phyloP scores from a whole-genome alignment of 30 jellyfish, hydroid and myxozoan species.

The Nemopilema nomurai region DNA sequence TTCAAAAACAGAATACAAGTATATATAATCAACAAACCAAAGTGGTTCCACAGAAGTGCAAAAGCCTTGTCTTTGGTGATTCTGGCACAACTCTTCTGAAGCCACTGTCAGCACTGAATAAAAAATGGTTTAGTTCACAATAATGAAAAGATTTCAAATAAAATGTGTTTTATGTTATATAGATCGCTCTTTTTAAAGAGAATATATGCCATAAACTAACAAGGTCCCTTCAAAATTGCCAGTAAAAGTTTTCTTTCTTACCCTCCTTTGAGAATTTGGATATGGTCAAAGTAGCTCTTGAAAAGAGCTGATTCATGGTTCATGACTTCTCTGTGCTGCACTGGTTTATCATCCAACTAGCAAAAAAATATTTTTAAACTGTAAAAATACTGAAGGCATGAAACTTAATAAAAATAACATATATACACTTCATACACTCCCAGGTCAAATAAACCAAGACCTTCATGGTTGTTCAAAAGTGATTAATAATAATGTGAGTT shows the following conservation, averaged over 20 bases:
- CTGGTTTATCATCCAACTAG: slow-evolving; percentile 95
- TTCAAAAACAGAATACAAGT: background rate
- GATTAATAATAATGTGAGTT: no score
- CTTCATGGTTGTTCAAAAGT: no score
- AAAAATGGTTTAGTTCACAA: no score
- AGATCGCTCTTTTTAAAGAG: no score
- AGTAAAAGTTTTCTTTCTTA: background rate
- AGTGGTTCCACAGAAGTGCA: slow-evolving; percentile 87
- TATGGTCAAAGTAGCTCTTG: slow-evolving; percentile 77
- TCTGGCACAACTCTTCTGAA: slow-evolving; percentile 96
- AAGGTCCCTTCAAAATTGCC: background rate
- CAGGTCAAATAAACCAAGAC: no score
- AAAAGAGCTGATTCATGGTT: slow-evolving; percentile 88
- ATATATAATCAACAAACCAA: slow-evolving; percentile 46
- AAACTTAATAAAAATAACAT: no score
- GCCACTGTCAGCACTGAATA: slow-evolving; percentile 86
- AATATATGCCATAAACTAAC: no score
- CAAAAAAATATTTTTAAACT: no score
- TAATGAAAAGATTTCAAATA: no score
- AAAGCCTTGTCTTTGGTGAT: slow-evolving; percentile 80
- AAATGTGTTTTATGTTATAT: no score
- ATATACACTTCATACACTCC: no score
- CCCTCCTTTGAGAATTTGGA: slow-evolving; percentile 83
- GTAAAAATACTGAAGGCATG: no score
- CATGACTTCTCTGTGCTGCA: slow-evolving; percentile 99